Evolutionary conservation across 2,113 vertebrate species (phyloP), one percentile per base, ranked within the genome.

Genomic region (Chaenocephalus aceratus): DNA sequence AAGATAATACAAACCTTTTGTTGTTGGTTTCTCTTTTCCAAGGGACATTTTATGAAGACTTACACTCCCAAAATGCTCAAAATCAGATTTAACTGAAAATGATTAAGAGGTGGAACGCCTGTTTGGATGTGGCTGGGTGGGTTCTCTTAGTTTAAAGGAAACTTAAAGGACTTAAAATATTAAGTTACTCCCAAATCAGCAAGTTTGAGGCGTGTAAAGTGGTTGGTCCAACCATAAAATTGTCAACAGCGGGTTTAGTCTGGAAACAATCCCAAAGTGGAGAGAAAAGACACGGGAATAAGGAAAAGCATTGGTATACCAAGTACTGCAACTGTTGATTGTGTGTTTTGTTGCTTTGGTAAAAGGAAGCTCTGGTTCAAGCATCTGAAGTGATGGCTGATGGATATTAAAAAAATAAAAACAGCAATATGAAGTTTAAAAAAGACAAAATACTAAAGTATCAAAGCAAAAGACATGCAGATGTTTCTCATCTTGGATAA

Each of bases 331-430:
- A 72, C 21, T 54, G 34, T 67, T 67, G 13, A 11, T n/a, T 56
- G 11, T 46, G 53, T 36, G 49, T 63, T 64, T 59, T 63, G 46
- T 54, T 65, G n/a, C 45, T 79, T 82, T 75, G 30, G 51, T 73
- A 41, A 4, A 30, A 30, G 7, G 36, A 64, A 36, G 26, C 51
- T 69, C 49, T 36, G n/a, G 36, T 45, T 5, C 3, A 76, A 75
- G 49, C 34, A 54, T 72, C 34, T 74, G 3, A 10, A 61, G 14
- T 46, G 10, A 6, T 45, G 8, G 13, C 21, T 57, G 23, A 75
- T 69, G 45, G 67, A 46, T 69, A 68, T 41, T 21, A 51, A 1
- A 77, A 74, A 83, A 72, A 10, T 74, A 72, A 83, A 72, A 10
- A 76, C 16, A 72, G 10, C 9, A 73, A 63, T 54, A 48, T 30